Base-by-base conservation (phyloP, 2,888 invertebrate genomes). In the Campaea margaritaria region DNA sequence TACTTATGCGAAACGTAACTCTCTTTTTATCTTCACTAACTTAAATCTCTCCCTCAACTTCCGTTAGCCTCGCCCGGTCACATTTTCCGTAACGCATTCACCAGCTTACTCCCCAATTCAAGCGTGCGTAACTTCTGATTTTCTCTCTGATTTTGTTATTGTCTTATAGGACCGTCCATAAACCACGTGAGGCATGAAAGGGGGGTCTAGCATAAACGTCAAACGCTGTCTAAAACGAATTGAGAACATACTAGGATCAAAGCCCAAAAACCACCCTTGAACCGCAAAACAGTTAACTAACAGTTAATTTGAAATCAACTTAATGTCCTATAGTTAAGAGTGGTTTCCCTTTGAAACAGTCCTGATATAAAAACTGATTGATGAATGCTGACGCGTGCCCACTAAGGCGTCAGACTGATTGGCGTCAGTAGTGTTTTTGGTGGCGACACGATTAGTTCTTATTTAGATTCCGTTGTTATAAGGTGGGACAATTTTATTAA, bases 341-440 rank as follows among this genome's bases (percentile, higher is more conserved):
- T 34, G 16, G 34, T 31, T 43, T 16, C 42, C 34, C 34, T 10
- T 16, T 43, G 13, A 0, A 28, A 7, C 7, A 31, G 28, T 21
- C 5, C 2, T 21, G 11, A 21, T 49, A 3, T 27, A 48, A 45
- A 52, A 48, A 48, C 51, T 34, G 43, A 58, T 69, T 52, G 59
- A 58, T 59, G 12, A 15, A 51, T 42, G 46, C 58, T 64, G 64
- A 62, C 14, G 44, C 16, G 53, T 57, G 64, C 60, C 62, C 64
- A 61, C 60, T 46, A 27, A 39, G 39, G 58, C 54, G 54, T 36
- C 38, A 67, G 65, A 63, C 67, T 34, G 62, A 28, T 54, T 61
- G 62, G 61, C 58, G 61, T 43, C 64, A 64, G 66, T 62, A 54
- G 46, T 48, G 48, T 44, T 60, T 46, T 48, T 52, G 51, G 34